phyloP scores from a whole-genome alignment of 2,888 invertebrate genomes.

The Oxycera nigricornis region DNA sequence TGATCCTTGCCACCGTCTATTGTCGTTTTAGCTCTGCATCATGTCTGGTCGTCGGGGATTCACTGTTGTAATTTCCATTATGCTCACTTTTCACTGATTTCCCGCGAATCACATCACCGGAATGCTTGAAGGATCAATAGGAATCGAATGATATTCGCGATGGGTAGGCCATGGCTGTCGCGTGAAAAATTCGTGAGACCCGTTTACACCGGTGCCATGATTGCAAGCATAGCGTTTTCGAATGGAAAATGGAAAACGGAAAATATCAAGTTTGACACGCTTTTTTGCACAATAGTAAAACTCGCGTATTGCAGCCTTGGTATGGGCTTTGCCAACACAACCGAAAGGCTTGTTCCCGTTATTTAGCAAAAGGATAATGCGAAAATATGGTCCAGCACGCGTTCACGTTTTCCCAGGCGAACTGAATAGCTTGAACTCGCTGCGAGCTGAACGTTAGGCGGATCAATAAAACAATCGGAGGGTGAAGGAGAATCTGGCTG shows the following conservation, averaged over 20 bases:
- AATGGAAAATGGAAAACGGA: background rate
- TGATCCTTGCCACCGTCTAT: background rate
- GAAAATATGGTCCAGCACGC: slow-evolving; percentile 42
- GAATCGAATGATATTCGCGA: too few relatives aligned
- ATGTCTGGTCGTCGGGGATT: slow-evolving; percentile 12
- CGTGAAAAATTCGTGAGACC: too few relatives aligned
- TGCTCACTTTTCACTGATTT: background rate
- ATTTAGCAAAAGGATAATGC: background rate
- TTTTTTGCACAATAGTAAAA: background rate
- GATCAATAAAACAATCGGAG: slow-evolving; percentile 48
- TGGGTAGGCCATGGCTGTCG: too few relatives aligned
- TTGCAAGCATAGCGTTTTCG: background rate
- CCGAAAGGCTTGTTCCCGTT: too few relatives aligned
- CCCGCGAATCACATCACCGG: background rate
- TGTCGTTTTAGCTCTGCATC: slow-evolving; percentile 2
- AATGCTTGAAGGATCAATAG: too few relatives aligned
- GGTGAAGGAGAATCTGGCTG: slow-evolving; percentile 20
- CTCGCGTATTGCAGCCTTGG: background rate
- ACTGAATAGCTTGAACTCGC: slow-evolving; percentile 43
- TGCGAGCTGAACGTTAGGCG: slow-evolving; percentile 34
- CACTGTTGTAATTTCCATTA: background rate
- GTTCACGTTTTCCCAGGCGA: slow-evolving; percentile 45
- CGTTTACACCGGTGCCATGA: slow-evolving; percentile 8
- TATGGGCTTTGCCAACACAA: background rate
- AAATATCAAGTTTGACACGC: background rate